Evolutionary conservation across 2,113 vertebrate genomes (phyloP), one percentile per base, ranked within the genome.

Genomic region (Eulemur macaco): DNA sequence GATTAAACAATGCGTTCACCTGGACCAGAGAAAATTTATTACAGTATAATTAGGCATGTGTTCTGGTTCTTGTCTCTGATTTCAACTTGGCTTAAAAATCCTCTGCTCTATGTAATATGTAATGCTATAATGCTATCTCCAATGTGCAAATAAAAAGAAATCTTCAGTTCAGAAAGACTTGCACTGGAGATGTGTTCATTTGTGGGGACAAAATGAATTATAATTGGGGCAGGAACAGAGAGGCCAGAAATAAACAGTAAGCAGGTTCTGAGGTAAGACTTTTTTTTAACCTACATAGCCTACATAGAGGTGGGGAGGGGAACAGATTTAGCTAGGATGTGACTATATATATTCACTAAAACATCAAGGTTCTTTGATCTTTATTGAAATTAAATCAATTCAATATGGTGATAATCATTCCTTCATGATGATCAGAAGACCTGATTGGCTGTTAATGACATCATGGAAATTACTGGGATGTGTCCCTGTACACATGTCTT

Each of bases 71-170:
- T 84, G 52, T 77, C 86, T 93, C 63, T 69, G 27, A 21, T 74
- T 96, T 96, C 45, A 88, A 47, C 23, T 58, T 88, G 77, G 68
- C 50, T 94, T 97, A 74, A 80, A 88, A 92, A 76, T 91, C 47
- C 11, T 93, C 73, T 91, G 86, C 25, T 82, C 21, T 64, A 27
- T 66, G 25, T 64, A 71, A 85, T 77, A 54, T 18, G 52, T 54
- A 54, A 54, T 54, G 52, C 52, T 54, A 18, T 54, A 54, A 56
- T 21, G 54, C 54, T 56, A 21, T 56, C 6, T 21, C 54, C 54
- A 56, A 2, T 21, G 54, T 56, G 54, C 92, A 95, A 69, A 60
- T 4, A 84, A 80, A 71, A 93, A 80, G 10, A 82, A 34, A 68
- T 83, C 27, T 69, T 56, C 6, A 27, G 50, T 68, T 89, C 86